These are phyloP conservation scores for Narcine bancroftii DNA, from an alignment of 2,113 vertebrate genomes.

Conservation along the genomic window DNA sequence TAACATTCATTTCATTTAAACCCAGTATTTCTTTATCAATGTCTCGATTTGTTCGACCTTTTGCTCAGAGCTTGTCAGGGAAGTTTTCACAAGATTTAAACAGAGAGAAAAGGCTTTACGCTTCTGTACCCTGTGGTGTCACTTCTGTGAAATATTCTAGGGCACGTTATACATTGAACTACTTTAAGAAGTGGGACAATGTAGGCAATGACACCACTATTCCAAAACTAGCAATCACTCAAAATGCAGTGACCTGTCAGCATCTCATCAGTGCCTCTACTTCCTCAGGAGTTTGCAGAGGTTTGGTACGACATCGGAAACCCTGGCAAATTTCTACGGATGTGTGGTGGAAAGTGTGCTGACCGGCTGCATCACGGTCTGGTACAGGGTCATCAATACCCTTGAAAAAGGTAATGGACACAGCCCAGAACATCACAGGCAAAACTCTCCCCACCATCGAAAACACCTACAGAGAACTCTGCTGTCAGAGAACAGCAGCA, in stretches of 20 bases:
- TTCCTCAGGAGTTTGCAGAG: no score
- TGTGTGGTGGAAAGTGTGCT: no score
- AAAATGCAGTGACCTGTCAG: not conserved
- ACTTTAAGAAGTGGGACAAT: not conserved
- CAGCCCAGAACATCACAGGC: no score
- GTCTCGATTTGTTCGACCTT: not conserved
- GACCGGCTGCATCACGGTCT: no score
- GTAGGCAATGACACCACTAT: not conserved
- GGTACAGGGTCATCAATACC: no score
- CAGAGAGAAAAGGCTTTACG: not conserved
- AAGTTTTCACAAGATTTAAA: not conserved
- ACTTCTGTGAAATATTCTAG: not conserved
- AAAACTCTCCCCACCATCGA: no score
- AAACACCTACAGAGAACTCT: no score
- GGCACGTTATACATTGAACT: not conserved
- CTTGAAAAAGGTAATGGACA: no score
- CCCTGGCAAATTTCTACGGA: no score
- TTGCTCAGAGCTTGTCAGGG: not conserved
- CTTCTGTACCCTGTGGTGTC: not conserved
- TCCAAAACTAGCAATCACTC: not conserved
- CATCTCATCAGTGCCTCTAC: no score
- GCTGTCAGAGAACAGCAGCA: no score
- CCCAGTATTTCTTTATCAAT: not conserved
- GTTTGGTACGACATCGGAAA: no score
- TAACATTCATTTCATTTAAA: not conserved